phyloP scores from a whole-genome alignment of 2,113 vertebrate genomes.

The Dipodomys stephensi region DNA sequence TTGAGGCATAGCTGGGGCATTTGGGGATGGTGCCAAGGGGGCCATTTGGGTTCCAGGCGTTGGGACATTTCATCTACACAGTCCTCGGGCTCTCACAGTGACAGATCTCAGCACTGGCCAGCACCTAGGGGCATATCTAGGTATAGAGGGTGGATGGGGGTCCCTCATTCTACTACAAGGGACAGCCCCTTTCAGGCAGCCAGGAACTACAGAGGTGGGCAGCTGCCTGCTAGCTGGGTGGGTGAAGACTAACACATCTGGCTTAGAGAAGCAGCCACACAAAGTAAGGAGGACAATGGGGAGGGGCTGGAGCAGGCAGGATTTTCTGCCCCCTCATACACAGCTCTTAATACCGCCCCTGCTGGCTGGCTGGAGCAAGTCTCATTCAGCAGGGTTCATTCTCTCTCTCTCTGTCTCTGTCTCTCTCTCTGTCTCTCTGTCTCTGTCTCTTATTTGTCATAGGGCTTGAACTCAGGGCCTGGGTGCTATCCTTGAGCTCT shows the following conservation, averaged over 20 bases:
- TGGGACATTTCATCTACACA: not conserved
- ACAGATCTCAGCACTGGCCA: not conserved
- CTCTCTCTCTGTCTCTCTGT: too few relatives aligned
- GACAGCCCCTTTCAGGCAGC: too few relatives aligned
- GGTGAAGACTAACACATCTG: not conserved
- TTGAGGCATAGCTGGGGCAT: not conserved
- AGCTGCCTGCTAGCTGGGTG: not conserved
- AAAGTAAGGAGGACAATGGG: not conserved
- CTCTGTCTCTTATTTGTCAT: too few relatives aligned
- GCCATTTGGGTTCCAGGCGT: not conserved
- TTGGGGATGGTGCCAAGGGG: not conserved
- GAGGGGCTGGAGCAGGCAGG: accelerated
- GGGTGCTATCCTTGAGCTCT: too few relatives aligned
- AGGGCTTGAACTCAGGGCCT: too few relatives aligned
- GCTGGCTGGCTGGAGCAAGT: not conserved
- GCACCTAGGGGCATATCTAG: not conserved
- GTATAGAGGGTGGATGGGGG: not conserved
- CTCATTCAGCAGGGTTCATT: too few relatives aligned
- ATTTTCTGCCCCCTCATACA: not conserved
- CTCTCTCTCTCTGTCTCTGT: too few relatives aligned
- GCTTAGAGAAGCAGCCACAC: not conserved
- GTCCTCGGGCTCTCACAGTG: not conserved
- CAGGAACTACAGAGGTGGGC: not conserved
- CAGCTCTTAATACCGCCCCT: not conserved
- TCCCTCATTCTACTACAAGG: not conserved